Evolutionary conservation across 2,797 vertebrate genomes (phyloP).

Genomic region (Hydrophis major): DNA sequence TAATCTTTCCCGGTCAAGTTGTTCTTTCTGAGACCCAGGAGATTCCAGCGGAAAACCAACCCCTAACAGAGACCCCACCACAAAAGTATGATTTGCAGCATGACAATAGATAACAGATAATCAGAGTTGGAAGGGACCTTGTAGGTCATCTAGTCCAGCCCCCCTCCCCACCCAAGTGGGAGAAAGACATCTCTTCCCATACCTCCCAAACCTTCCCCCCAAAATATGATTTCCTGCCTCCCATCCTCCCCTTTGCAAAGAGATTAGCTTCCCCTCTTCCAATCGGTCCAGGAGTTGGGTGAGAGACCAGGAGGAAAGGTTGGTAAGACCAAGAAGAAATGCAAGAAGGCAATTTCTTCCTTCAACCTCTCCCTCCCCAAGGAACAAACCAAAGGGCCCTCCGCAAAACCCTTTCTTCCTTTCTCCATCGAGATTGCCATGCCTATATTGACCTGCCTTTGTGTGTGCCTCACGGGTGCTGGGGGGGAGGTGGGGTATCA

Average conservation of each 20-base stretch:
- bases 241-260: conserved; percentile 7
- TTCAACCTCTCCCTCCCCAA: conserved; percentile 3
- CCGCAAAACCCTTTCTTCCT: not conserved
- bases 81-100: not conserved
- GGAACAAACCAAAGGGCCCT: not conserved
- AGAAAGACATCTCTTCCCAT: not conserved
- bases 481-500: not conserved
- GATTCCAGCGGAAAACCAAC: not conserved
- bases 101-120: not conserved
- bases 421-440: not conserved
- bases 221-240: not conserved
- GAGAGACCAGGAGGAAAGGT: not conserved
- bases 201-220: not conserved
- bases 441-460: not conserved
- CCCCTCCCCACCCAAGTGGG: not conserved
- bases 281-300: conserved; percentile 59
- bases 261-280: conserved; percentile 15
- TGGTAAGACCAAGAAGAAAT: conserved; percentile 18
- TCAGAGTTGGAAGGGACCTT: no score
- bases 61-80: conserved; percentile 38
- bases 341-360: conserved; percentile 27
- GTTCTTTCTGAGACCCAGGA: not conserved
- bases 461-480: not conserved
- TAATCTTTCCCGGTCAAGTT: not conserved
- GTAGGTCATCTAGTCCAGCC: no score